Evolutionary conservation across 2,113 vertebrate species (phyloP).

Genomic region (Pangasianodon hypophthalmus): DNA sequence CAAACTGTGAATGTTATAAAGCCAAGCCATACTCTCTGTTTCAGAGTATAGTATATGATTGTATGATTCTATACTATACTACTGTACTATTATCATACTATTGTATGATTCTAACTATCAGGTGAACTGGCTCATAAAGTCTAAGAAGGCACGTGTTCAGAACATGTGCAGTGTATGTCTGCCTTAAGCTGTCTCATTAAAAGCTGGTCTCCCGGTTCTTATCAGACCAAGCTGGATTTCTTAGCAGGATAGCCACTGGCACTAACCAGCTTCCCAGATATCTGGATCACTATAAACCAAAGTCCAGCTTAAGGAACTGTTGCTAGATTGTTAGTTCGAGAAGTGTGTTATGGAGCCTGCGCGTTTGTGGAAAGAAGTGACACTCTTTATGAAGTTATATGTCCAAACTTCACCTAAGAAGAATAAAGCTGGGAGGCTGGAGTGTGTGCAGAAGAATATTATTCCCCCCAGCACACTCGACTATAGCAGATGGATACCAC

Average conservation of each 20-base stretch:
- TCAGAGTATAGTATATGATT: not conserved
- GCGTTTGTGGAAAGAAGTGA: constrained; percentile 20
- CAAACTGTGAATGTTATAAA: not conserved
- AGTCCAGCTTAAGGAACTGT: not conserved
- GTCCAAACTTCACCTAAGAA: constrained; percentile 61
- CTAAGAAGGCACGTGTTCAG: not conserved
- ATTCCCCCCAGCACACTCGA: constrained; percentile 57
- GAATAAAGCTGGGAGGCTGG: constrained; percentile 57
- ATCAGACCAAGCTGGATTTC: not conserved
- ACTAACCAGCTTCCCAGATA: not conserved
- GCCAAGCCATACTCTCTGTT: not conserved
- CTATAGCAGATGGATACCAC: constrained; percentile 40
- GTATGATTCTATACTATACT: not conserved
- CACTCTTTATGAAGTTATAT: constrained; percentile 53
- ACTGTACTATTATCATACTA: too few species aligned
- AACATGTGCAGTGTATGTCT: not conserved
- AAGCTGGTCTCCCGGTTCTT: not conserved
- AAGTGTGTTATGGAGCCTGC: constrained; percentile 13
- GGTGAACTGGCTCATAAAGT: not conserved
- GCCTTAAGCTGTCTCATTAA: not conserved
- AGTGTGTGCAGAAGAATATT: constrained; percentile 65
- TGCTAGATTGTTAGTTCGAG: not conserved
- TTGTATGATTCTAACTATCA: not conserved
- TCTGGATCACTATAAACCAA: not conserved
- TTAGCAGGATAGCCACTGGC: not conserved